Conservation (phyloP, 2,888 invertebrate species). For the Erpobdella octoculata region DNA sequence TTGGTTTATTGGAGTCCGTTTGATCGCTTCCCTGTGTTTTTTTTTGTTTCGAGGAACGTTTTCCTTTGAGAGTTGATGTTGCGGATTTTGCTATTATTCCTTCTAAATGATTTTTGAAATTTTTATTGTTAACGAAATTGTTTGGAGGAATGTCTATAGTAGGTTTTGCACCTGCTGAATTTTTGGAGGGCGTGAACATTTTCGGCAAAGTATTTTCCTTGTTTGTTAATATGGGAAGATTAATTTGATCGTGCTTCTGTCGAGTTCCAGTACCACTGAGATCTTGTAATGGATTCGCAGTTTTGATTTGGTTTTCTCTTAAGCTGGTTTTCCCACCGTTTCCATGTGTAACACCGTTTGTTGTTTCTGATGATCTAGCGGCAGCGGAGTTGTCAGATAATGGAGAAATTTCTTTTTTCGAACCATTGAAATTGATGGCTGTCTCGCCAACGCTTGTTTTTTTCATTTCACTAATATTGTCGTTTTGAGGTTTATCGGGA, state of each 20-base stretch:
- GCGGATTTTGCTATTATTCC: constrained; percentile 18
- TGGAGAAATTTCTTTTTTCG: no score
- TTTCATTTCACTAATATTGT: not conserved
- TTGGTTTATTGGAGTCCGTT: constrained; percentile 15
- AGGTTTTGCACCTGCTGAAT: not conserved
- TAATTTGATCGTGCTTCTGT: no score
- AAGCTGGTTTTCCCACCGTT: no score
- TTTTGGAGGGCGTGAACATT: no score
- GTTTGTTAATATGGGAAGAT: no score
- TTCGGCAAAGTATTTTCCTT: not conserved
- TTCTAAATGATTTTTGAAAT: constrained; percentile 20
- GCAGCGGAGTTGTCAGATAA: no score
- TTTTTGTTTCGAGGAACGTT: not conserved
- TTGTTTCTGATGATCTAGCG: not conserved
- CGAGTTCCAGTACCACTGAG: no score
- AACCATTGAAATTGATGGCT: not conserved
- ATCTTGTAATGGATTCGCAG: no score
- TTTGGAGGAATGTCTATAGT: constrained; percentile 18
- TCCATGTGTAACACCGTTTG: no score
- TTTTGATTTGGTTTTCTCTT: no score
- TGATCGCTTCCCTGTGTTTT: not conserved
- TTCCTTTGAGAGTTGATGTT: not conserved
- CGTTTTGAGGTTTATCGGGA: not conserved
- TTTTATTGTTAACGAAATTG: constrained; percentile 4
- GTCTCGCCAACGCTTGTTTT: no score